Conservation (phyloP, 2,888 invertebrate genomes). For the Tetragonisca angustula region DNA sequence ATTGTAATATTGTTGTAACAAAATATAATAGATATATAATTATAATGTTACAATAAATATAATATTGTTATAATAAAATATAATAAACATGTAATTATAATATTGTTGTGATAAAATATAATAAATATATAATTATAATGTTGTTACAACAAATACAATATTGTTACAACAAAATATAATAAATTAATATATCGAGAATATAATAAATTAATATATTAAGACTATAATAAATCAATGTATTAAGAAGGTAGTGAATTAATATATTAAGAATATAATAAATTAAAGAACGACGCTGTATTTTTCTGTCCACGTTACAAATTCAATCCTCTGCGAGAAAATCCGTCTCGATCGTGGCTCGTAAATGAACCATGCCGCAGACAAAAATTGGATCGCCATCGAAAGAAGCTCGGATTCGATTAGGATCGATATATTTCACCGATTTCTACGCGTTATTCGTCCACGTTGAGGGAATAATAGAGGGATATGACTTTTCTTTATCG, state of each 20-base stretch:
- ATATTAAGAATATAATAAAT: not conserved
- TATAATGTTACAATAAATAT: too few relatives aligned
- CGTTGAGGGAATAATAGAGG: slow-evolving; percentile 13
- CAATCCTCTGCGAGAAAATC: slow-evolving; percentile 1
- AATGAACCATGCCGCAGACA: too few relatives aligned
- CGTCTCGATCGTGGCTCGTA: not conserved
- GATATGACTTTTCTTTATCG: slow-evolving; percentile 20
- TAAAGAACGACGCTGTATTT: too few relatives aligned
- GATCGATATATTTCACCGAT: not conserved
- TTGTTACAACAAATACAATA: too few relatives aligned
- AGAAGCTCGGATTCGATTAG: not conserved
- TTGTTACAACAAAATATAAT: too few relatives aligned
- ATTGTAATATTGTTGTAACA: too few relatives aligned
- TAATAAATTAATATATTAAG: not conserved
- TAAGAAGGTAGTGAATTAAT: not conserved
- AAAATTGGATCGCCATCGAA: not conserved
- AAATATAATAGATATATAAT: too few relatives aligned
- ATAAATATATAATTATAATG: too few relatives aligned
- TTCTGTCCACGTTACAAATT: not conserved
- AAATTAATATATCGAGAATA: not conserved
- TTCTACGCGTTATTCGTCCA: not conserved
- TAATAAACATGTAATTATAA: too few relatives aligned
- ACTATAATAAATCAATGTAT: not conserved
- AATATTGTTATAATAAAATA: too few relatives aligned
- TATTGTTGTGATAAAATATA: too few relatives aligned